phyloP scores from a whole-genome alignment of 2,888 invertebrate species.

The Ectemnius continuus region DNA sequence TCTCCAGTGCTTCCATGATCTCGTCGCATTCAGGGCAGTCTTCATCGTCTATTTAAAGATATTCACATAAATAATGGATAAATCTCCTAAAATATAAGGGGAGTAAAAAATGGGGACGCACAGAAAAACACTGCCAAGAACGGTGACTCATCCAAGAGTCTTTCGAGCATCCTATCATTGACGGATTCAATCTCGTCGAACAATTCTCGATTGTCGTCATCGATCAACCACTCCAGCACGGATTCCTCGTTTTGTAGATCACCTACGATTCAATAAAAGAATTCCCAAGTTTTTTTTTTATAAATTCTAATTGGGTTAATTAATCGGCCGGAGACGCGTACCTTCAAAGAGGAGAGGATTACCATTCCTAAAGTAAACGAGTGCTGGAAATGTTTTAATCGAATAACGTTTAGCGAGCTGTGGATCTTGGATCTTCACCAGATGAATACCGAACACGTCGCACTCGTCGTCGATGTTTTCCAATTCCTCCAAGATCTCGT shows the following conservation, averaged over 20 bases:
- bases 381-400: conserved; percentile 95
- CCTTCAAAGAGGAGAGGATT: conserved; percentile 83
- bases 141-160: conserved; percentile 91
- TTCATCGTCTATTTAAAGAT: conserved; percentile 85
- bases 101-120: conserved; percentile 79
- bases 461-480: conserved; percentile 95
- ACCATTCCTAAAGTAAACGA: conserved; percentile 92
- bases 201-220: conserved; percentile 94
- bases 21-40: conserved; percentile 95
- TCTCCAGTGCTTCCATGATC: conserved; percentile 92
- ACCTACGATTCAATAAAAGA: conserved; percentile 78
- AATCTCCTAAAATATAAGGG: neutral
- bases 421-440: conserved; percentile 95
- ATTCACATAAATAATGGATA: neutral
- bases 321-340: conserved; percentile 48
- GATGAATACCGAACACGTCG: conserved; percentile 94
- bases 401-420: conserved; percentile 95
- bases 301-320: conserved; percentile 2
- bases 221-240: conserved; percentile 94
- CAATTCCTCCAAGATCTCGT: conserved; percentile 91
- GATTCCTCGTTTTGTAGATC: conserved; percentile 95
- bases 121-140: conserved; percentile 95
- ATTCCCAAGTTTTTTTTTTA: neutral
- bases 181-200: conserved; percentile 97
- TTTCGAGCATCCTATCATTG: conserved; percentile 92